A percentile compares a stretch with the other conserved stretches of the same genome.
phyloP scores from a whole-genome alignment of 2,113 vertebrate genomes.

The Archilochus colubris region DNA sequence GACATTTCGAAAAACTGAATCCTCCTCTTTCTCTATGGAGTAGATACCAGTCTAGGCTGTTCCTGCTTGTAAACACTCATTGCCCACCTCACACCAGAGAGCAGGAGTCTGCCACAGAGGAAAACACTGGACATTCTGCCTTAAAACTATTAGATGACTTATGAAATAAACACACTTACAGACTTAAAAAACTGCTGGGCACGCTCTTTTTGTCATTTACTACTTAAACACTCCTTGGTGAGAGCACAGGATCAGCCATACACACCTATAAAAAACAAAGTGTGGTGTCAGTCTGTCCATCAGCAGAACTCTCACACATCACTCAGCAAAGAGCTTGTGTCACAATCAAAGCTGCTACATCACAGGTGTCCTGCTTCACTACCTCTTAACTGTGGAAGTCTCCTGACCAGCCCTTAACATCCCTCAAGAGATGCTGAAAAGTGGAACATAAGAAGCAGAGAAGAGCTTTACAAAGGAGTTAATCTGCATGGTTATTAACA shows the following conservation, averaged over 20 bases:
- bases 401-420: background rate
- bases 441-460: background rate
- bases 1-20: background rate
- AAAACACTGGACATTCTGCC: background rate
- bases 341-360: background rate
- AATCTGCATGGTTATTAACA: background rate
- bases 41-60: background rate
- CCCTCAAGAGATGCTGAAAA: background rate
- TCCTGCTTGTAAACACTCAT: background rate
- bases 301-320: background rate
- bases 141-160: background rate
- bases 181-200: background rate
- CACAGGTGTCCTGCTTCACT: background rate
- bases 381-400: background rate
- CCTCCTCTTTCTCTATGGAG: background rate
- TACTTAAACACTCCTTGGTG: background rate
- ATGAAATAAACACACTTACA: background rate
- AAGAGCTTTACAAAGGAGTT: background rate
- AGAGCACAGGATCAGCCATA: background rate
- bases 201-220: background rate
- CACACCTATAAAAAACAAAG: background rate
- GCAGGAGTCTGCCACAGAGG: background rate
- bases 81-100: background rate
- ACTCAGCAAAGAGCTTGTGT: background rate
- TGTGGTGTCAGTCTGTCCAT: background rate